Evolutionary conservation across 2,113 vertebrate genomes (phyloP).

Genomic region (Labrus mixtus): DNA sequence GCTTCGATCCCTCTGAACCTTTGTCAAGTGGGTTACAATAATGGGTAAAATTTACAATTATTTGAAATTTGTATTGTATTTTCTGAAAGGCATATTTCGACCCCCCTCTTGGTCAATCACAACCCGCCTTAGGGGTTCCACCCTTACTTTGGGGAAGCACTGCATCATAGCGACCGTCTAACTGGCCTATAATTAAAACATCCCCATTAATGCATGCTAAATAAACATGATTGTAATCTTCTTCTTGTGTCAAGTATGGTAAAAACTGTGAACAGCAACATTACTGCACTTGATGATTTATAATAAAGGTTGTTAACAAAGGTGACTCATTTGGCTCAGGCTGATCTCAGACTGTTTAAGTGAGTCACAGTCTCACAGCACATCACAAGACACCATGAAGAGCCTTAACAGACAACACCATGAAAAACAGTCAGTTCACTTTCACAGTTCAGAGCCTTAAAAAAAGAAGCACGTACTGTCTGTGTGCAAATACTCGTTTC

Average conservation of each 20-base stretch:
- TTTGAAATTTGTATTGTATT: too few relatives aligned
- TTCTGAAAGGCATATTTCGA: too few relatives aligned
- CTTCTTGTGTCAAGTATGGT: background rate
- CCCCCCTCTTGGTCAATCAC: too few relatives aligned
- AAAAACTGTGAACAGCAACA: background rate
- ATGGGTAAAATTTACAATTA: too few relatives aligned
- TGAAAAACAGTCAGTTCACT: background rate
- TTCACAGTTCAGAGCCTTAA: background rate
- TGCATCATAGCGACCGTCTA: too few relatives aligned
- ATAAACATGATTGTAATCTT: background rate
- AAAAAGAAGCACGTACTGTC: background rate
- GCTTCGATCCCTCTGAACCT: too few relatives aligned
- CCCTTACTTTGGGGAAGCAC: too few relatives aligned
- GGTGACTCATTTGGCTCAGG: background rate
- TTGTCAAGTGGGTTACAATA: too few relatives aligned
- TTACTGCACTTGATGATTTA: background rate
- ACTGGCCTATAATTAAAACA: background rate
- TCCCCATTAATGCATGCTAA: background rate
- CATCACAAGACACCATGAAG: background rate
- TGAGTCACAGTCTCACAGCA: slow-evolving; percentile 19
- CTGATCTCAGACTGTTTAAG: background rate
- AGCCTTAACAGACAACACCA: background rate
- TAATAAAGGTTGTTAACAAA: background rate
- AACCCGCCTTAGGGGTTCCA: too few relatives aligned
- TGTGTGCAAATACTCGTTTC: too few relatives aligned